Percentiles rank a stretch among this genome's conserved stretches.
Evolutionary conservation across 1,140 invertebrate genomes (phyloP).

Genomic region (Trichogramma pretiosum): DNA sequence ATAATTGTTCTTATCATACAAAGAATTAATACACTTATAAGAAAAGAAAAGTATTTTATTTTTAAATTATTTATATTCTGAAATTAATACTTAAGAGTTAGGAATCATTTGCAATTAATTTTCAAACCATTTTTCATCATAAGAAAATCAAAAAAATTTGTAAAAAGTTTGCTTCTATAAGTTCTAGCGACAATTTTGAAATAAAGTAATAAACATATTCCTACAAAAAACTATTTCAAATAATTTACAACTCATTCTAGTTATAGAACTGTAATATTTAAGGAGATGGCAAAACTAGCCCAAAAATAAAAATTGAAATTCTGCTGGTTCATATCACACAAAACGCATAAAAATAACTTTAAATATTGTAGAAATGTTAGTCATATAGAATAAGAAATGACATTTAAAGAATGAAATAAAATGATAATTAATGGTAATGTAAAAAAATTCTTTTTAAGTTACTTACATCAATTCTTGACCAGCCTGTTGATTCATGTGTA

Average conservation of each 20-base stretch:
- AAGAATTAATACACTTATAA: not conserved
- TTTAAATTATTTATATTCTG: not conserved
- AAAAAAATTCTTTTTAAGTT: not conserved
- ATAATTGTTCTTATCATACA: not conserved
- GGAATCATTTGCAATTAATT: not conserved
- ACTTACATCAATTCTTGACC: constrained; percentile 54
- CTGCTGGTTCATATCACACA: too few relatives aligned
- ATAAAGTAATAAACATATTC: not conserved
- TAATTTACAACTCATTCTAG: too few relatives aligned
- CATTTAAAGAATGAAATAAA: not conserved
- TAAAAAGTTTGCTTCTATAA: not conserved
- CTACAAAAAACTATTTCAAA: not conserved
- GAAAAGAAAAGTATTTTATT: not conserved
- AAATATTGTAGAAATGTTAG: too few relatives aligned
- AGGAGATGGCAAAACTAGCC: too few relatives aligned
- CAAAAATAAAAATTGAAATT: too few relatives aligned
- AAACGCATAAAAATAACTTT: too few relatives aligned
- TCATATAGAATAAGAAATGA: not conserved
- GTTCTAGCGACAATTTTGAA: not conserved
- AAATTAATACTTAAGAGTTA: not conserved
- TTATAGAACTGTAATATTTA: too few relatives aligned
- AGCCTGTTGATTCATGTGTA: constrained; percentile 36
- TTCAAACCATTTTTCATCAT: not conserved
- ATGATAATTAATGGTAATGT: not conserved
- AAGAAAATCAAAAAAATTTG: not conserved